Evolutionary conservation across 2,888 invertebrate genomes (phyloP), one percentile per base, ranked within the genome.

Genomic region (Lathronympha strigana): DNA sequence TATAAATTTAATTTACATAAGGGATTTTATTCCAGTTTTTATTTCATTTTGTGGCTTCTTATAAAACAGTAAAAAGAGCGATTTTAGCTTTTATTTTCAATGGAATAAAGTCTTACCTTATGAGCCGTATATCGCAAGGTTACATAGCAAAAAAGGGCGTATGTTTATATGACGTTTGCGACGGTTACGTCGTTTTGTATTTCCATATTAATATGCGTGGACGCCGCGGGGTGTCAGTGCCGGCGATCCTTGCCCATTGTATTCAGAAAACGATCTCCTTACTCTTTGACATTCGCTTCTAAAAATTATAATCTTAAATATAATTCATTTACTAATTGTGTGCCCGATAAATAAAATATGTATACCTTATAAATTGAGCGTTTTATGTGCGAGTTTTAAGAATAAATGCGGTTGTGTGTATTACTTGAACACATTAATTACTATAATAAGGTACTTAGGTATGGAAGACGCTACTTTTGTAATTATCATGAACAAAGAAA

Each of bases 1-100:
- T 81, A 88, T 81, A 86, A 86, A 87, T 89, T 87, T 82, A 87
- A 90, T 90, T 90, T 90, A 87, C 86, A 85, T 89, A 86, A 81
- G 83, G 25, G 80, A 83, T 88, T 87, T 88, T 86, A 88, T 88
- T 86, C 78, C 79, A 81, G 74, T 83, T 86, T 85, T 88, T 88
- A 84, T 86, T 76, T 84, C 76, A 80, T 87, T 43, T 86, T 82
- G 83, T 81, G 33, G 21, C 53, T 55, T 61, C 54, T 64, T 55
- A 45, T 45, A n/a, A 45, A n/a, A 19, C 19, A 23, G 3, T 31
- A 0, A 15, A 2, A 5, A 3, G 23, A 21, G 3, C 19, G 0
- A 67, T 40, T 61, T 60, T 36, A 28, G 19, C 33, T 43, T 33
- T 62, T 55, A 54, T 50, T 6, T 5, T 4, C 17, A 17, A n/a